Evolutionary conservation across 2,888 invertebrate species (phyloP).

Genomic region (Cantharis lateralis): DNA sequence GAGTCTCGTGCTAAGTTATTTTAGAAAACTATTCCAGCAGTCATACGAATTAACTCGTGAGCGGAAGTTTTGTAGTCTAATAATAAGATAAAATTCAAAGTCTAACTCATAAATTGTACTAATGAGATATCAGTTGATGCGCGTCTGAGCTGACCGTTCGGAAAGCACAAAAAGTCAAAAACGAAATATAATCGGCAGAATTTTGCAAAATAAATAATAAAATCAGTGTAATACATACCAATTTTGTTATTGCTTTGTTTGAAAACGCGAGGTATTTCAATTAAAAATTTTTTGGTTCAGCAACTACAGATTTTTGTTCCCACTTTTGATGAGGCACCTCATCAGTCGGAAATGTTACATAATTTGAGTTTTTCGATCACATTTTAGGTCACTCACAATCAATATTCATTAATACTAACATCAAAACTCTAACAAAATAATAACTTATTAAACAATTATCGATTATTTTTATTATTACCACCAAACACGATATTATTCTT

Average conservation of each 20-base stretch:
- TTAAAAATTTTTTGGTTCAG: neutral
- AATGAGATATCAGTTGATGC: neutral
- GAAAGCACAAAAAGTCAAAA: neutral
- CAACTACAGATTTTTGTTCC: neutral
- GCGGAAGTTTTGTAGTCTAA: neutral
- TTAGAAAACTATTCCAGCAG: neutral
- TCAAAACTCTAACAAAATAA: neutral
- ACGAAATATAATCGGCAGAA: neutral
- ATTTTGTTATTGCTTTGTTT: neutral
- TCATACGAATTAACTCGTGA: neutral
- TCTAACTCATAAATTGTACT: neutral
- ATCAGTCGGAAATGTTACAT: neutral
- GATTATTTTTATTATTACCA: neutral
- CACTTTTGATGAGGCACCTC: neutral
- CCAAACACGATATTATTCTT: neutral
- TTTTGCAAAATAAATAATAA: neutral
- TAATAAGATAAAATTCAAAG: neutral
- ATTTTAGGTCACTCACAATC: neutral
- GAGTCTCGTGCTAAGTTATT: neutral
- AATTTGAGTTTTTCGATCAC: neutral
- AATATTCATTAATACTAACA: neutral
- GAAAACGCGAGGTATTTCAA: neutral
- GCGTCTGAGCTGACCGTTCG: neutral
- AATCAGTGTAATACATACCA: neutral
- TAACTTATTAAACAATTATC: neutral